Evolutionary conservation across 2,797 vertebrate species (phyloP).

Genomic region (Muscicapa striata): DNA sequence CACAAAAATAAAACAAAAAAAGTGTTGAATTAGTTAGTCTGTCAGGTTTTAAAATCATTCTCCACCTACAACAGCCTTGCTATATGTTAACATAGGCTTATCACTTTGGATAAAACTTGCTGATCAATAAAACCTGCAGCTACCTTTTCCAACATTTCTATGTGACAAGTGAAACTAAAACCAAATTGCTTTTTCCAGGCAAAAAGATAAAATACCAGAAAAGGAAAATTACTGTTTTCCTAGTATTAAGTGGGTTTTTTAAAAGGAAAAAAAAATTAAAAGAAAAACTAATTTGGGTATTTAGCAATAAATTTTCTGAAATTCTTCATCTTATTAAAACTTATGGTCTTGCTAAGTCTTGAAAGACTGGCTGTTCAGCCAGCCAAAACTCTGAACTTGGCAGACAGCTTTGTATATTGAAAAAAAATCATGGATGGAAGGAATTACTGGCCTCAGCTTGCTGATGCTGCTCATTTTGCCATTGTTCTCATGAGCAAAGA

Average conservation of each 20-base stretch:
- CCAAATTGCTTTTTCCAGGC: constrained; percentile 2
- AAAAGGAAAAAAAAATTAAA: neutral
- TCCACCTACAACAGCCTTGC: neutral
- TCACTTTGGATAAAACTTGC: neutral
- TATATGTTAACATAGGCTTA: neutral
- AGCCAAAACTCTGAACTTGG: neutral
- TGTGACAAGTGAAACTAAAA: neutral
- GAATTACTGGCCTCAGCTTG: neutral
- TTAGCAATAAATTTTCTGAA: neutral
- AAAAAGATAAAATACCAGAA: neutral
- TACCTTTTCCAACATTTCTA: neutral
- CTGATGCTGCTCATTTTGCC: neutral
- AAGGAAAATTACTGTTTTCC: neutral
- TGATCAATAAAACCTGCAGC: neutral
- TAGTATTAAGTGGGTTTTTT: neutral
- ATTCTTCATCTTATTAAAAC: neutral
- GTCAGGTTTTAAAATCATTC: neutral
- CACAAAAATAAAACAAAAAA: neutral
- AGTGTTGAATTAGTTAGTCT: neutral
- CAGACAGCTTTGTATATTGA: constrained; percentile 9
- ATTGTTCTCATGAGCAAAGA: neutral
- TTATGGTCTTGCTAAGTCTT: neutral
- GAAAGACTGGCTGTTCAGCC: neutral
- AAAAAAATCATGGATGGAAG: neutral
- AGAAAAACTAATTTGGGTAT: neutral